Base-by-base conservation (phyloP, 1,140 invertebrate genomes). In the Orussus abietinus region DNA sequence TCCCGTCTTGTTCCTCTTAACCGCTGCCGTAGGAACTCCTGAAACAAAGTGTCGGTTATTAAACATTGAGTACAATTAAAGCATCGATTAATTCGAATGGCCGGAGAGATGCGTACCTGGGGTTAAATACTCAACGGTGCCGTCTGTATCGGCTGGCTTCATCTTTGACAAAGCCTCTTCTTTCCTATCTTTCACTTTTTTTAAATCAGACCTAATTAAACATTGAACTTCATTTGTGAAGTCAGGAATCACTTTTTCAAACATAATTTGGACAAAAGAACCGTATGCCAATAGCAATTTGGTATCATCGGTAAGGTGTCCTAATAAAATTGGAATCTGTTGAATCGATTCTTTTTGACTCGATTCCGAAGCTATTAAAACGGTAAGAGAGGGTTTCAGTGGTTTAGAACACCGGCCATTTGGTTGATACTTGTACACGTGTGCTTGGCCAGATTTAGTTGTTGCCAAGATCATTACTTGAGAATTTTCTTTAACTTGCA, bases 401-500 rank as follows among this genome's bases (percentile, higher is more conserved):
- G 84, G 84, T 66, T 88, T 90, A 4, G 72, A 62, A 41, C 75
- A 74, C 36, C 66, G 84, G 76, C 85, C 84, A 72, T 89, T 89
- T 26, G 85, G 69, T 46, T 79, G 80, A 48, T 86, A 81, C 48
- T 83, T 77, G 67, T 88, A 92, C 21, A 90, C 70, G 62, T 90
- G 81, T 30, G 86, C 78, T 26, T 84, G 79, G 10, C 89, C 89
- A 62, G 78, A 84, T 48, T 80, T 78, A 1, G 85, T 88, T 1
- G 83, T 77, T 9, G 82, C 83, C 5, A 55, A 57, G 53, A 59
- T 62, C 47, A 46, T 34, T 6, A 69, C 42, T 45, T 66, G 47
- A 15, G 52, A 50, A 12, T 61, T 51, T 29, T 61, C 49, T 2
- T 29, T 37, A 7, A 52, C n/a, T 34, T 55, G 38, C 17, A 63